Evolutionary conservation across 1,140 invertebrate species (phyloP).

Genomic region (Drosophila obscura): DNA sequence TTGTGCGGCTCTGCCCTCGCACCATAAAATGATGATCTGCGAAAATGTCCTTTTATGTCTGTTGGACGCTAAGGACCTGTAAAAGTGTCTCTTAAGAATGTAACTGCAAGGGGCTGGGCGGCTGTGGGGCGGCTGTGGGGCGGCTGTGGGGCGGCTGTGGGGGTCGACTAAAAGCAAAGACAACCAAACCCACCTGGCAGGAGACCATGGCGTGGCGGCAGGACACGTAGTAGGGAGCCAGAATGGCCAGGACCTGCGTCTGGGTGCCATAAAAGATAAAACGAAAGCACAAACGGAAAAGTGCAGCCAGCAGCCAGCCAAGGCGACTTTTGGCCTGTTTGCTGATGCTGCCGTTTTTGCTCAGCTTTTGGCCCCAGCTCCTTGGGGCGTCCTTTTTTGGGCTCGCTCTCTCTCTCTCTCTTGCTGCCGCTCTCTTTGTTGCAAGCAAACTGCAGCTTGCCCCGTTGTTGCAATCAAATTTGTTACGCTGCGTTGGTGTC

Average conservation of each 20-base stretch:
- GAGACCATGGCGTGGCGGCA: constrained; percentile 5
- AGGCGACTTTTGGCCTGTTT: constrained; percentile 56
- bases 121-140: not conserved
- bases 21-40: constrained; percentile 72
- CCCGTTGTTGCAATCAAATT: constrained; percentile 73
- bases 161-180: constrained; percentile 36
- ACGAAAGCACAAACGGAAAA: constrained; percentile 34
- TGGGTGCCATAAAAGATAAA: constrained; percentile 43
- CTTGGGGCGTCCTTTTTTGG: constrained; percentile 54
- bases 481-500: constrained; percentile 65
- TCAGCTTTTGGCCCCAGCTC: constrained; percentile 16
- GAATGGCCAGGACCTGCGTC: constrained; percentile 28
- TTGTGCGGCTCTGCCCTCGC: constrained; percentile 29
- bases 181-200: constrained; percentile 18
- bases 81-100: constrained; percentile 64
- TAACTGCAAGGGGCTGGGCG: constrained; percentile 23
- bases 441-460: constrained; percentile 10
- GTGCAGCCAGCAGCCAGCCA: constrained; percentile 44
- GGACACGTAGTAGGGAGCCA: constrained; percentile 20
- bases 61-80: constrained; percentile 61
- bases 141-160: not conserved
- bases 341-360: constrained; percentile 61
- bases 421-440: not conserved
- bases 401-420: not conserved
- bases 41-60: constrained; percentile 63